Conservation (phyloP, 2,888 invertebrate genomes). For the Brassicogethes aeneus region DNA sequence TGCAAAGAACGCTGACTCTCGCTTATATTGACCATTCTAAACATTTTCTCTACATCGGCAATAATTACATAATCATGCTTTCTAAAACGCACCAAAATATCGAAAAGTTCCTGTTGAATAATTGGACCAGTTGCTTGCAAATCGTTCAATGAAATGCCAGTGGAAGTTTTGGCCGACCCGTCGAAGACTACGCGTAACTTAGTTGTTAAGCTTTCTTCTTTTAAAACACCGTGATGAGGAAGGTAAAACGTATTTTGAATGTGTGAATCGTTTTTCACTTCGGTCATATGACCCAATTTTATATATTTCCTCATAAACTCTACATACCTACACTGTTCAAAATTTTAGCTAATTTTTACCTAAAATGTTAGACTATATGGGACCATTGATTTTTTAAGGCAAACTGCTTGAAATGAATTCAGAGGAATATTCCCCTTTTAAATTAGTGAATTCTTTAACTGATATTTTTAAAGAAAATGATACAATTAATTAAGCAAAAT, state of each 20-base stretch:
- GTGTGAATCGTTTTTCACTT: background rate
- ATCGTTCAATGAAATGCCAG: constrained; percentile 13
- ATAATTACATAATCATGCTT: constrained; percentile 6
- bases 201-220: constrained; percentile 7
- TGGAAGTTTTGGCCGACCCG: constrained; percentile 9
- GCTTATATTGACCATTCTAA: constrained; percentile 8
- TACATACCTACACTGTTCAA: no score
- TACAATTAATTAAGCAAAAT: no score
- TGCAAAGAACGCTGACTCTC: background rate
- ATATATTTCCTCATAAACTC: constrained; percentile 10
- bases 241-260: constrained; percentile 7
- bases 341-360: no score
- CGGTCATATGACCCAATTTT: constrained; percentile 11
- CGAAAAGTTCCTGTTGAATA: constrained; percentile 10
- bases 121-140: constrained; percentile 8
- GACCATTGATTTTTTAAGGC: no score
- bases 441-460: no score
- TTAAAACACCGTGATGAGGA: constrained; percentile 13
- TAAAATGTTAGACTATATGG: no score
- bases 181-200: constrained; percentile 15
- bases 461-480: no score
- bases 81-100: constrained; percentile 11
- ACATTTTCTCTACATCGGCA: constrained; percentile 14
- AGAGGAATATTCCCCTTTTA: no score
- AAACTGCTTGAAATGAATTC: no score